Percentiles rank a stretch among this genome's conserved stretches.
phyloP scores from a whole-genome alignment of 1,140 invertebrate species.

The Drosophila suzukii region DNA sequence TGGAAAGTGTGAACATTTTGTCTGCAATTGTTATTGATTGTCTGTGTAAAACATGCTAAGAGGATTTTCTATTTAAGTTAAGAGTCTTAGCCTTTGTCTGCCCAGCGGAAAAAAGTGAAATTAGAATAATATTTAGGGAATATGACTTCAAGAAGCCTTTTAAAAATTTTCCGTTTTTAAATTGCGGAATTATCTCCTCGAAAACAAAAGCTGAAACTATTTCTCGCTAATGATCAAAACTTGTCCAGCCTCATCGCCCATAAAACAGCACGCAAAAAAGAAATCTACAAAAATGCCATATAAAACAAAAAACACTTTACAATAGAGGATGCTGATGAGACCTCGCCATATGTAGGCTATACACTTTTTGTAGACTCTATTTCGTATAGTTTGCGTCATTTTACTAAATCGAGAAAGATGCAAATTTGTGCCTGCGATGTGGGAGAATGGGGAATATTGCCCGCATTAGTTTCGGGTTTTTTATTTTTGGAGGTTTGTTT shows the following conservation, averaged over 20 bases:
- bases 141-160: constrained; percentile 7
- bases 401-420: constrained; percentile 46
- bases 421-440: constrained; percentile 27
- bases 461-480: constrained; percentile 12
- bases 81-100: not conserved
- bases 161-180: not conserved
- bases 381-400: constrained; percentile 37
- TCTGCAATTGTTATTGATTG: constrained; percentile 30
- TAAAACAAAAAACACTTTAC: constrained; percentile 29
- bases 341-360: constrained; percentile 42
- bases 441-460: constrained; percentile 1
- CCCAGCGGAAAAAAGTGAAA: constrained; percentile 10
- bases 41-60: constrained; percentile 23
- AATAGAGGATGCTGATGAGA: constrained; percentile 13
- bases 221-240: constrained; percentile 23
- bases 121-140: constrained; percentile 34
- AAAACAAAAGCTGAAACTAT: constrained; percentile 18
- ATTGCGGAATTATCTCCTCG: not conserved
- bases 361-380: constrained; percentile 7
- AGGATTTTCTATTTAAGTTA: constrained; percentile 13
- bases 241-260: not conserved
- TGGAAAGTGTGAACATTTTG: constrained; percentile 37
- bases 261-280: constrained; percentile 4
- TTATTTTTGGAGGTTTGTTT: constrained; percentile 3
- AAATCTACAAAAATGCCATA: constrained; percentile 21